phyloP scores from a whole-genome alignment of 2,888 invertebrate genomes.

The Drosophila atripex region DNA sequence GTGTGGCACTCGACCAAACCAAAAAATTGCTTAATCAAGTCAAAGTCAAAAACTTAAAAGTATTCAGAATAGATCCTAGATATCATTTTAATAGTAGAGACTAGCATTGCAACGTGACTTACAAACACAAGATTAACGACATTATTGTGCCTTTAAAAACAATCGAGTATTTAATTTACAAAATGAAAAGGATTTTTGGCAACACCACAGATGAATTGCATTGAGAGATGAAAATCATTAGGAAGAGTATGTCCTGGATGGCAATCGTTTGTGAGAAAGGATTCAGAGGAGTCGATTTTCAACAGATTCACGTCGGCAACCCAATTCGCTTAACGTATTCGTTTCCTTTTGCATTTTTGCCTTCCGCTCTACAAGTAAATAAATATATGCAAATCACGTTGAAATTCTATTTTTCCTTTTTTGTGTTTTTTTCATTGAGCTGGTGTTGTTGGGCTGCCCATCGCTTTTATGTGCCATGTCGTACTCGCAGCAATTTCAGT shows the following conservation, averaged over 20 bases:
- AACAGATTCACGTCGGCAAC: conserved; percentile 31
- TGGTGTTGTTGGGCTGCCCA: conserved; percentile 33
- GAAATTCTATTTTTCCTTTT: conserved; percentile 45
- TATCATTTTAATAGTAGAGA: conserved; percentile 45
- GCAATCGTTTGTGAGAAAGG: background rate
- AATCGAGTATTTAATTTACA: background rate
- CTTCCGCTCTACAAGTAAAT: conserved; percentile 49
- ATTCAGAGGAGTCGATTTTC: conserved; percentile 20
- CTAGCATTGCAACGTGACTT: conserved; percentile 48
- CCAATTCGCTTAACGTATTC: conserved; percentile 43
- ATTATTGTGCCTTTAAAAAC: background rate
- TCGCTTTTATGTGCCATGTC: conserved; percentile 61
- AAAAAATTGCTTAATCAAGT: conserved; percentile 61
- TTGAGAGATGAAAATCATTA: conserved; percentile 12
- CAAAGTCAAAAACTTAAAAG: conserved; percentile 47
- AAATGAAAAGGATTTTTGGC: background rate
- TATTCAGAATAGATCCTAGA: conserved; percentile 13
- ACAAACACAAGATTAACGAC: conserved; percentile 27
- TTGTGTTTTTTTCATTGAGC: conserved; percentile 20
- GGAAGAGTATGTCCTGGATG: conserved; percentile 12
- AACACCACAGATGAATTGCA: conserved; percentile 5
- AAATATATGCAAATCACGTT: conserved; percentile 74
- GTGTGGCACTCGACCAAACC: conserved; percentile 22
- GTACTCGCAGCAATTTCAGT: conserved; percentile 51
- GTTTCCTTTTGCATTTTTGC: conserved; percentile 21